Conservation (phyloP, 2,888 invertebrate species). For the Tinea semifulvella region DNA sequence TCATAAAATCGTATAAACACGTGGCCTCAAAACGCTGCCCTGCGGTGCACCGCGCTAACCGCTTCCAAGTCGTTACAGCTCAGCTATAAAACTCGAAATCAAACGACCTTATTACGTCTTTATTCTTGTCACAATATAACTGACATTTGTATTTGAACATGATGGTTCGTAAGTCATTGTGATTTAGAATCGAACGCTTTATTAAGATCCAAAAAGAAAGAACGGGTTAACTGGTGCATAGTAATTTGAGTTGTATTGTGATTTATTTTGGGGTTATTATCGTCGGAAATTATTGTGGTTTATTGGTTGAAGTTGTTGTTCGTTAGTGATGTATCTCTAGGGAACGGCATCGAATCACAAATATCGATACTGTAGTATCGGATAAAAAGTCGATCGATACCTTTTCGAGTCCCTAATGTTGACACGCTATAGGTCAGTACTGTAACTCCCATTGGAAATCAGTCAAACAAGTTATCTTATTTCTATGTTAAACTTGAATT, state of each 20-base stretch:
- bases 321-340: constrained; percentile 28
- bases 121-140: neutral
- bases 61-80: constrained; percentile 32
- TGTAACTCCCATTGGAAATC: too few relatives aligned
- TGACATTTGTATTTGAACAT: neutral
- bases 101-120: neutral
- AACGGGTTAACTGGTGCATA: constrained; percentile 16
- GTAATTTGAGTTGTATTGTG: constrained; percentile 37
- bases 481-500: too few relatives aligned
- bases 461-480: too few relatives aligned
- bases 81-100: constrained; percentile 38
- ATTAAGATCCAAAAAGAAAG: constrained; percentile 27
- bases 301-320: constrained; percentile 26
- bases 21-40: constrained; percentile 31
- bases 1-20: constrained; percentile 30
- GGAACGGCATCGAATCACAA: too few relatives aligned
- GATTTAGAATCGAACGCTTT: constrained; percentile 35
- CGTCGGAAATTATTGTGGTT: constrained; percentile 25
- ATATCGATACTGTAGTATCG: too few relatives aligned
- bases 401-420: too few relatives aligned
- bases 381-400: too few relatives aligned
- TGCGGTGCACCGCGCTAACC: constrained; percentile 29
- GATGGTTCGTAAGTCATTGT: neutral
- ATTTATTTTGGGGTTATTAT: constrained; percentile 28
- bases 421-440: too few relatives aligned